phyloP scores from a whole-genome alignment of 2,113 vertebrate species.

The Leucopsar rothschildi region DNA sequence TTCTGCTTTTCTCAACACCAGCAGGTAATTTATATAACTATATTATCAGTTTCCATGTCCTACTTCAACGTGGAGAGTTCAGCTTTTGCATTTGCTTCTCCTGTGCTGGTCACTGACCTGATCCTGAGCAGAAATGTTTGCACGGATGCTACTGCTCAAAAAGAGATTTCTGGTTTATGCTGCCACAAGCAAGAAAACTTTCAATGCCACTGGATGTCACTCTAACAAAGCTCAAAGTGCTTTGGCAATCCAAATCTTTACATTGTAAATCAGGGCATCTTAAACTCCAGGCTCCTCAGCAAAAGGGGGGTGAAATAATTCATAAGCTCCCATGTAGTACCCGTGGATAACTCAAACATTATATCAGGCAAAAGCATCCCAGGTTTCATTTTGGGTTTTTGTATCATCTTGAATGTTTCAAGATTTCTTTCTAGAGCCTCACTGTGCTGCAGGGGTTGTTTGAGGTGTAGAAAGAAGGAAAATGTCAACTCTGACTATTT shows the following conservation, averaged over 20 bases:
- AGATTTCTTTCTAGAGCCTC: background rate
- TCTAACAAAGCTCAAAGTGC: background rate
- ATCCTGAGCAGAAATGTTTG: background rate
- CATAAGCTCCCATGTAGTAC: background rate
- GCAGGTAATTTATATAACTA: background rate
- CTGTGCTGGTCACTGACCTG: background rate
- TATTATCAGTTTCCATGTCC: background rate
- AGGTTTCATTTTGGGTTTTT: background rate
- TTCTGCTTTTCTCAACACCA: background rate
- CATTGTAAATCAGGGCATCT: background rate
- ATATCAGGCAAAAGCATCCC: background rate
- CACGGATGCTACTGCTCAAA: background rate
- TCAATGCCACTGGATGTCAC: constrained; percentile 26
- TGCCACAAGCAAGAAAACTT: background rate
- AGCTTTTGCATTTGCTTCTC: background rate
- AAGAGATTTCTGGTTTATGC: accelerated
- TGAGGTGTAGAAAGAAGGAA: background rate
- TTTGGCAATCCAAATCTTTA: background rate
- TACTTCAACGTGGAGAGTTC: background rate
- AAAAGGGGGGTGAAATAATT: background rate
- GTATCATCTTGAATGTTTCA: background rate
- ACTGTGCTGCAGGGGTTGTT: background rate
- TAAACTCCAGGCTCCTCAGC: background rate
- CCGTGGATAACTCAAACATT: background rate
- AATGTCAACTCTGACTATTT: background rate